phyloP scores from a whole-genome alignment of 2,797 vertebrate genomes.

The Parauchenoglanis ngamensis region DNA sequence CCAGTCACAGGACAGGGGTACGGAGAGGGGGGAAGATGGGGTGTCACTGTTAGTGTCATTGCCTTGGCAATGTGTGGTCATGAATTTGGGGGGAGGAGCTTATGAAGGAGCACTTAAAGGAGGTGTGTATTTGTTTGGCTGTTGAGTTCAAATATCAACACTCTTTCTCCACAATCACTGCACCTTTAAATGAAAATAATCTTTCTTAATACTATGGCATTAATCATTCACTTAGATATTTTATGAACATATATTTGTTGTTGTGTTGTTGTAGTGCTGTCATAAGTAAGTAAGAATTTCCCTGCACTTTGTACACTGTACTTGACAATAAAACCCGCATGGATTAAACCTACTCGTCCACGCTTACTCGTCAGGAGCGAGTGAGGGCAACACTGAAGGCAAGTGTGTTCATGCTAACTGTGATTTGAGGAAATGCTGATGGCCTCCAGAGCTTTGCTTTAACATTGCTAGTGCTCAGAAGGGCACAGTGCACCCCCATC shows the following conservation, averaged over 20 bases:
- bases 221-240: not conserved
- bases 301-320: not conserved
- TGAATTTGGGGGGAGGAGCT: too few relatives aligned
- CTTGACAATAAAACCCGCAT: not conserved
- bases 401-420: not conserved
- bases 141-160: too few relatives aligned
- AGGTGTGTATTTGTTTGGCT: too few relatives aligned
- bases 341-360: not conserved
- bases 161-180: too few relatives aligned
- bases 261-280: not conserved
- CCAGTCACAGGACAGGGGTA: too few relatives aligned
- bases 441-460: constrained; percentile 45
- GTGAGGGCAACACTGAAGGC: not conserved
- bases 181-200: not conserved
- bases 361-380: not conserved
- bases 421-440: constrained; percentile 31
- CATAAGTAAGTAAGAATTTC: not conserved
- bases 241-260: not conserved
- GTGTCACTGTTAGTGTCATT: too few relatives aligned
- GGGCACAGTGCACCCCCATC: constrained; percentile 59
- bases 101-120: too few relatives aligned
- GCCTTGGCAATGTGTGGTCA: too few relatives aligned
- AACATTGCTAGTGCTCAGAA: constrained; percentile 51
- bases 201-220: not conserved
- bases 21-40: too few relatives aligned